phyloP scores from a whole-genome alignment of 2,888 invertebrate species.

The Linnaemya vulpina region DNA sequence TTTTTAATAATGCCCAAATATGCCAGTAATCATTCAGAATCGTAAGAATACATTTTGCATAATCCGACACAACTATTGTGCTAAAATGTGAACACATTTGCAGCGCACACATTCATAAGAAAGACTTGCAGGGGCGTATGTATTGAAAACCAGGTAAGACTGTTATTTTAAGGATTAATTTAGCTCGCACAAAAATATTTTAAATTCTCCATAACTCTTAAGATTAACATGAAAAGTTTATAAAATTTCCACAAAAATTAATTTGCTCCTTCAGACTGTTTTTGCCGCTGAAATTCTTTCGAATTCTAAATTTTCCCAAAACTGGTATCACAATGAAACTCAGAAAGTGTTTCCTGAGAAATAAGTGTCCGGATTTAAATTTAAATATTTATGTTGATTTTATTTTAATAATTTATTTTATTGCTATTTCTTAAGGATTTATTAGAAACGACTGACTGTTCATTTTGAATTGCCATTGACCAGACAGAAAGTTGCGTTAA shows the following conservation, averaged over 20 bases:
- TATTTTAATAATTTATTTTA: constrained; percentile 1
- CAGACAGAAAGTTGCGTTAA: neutral
- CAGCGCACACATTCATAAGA: neutral
- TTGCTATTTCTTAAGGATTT: neutral
- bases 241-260: too few relatives aligned
- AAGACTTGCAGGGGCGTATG: neutral
- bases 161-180: neutral
- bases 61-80: neutral
- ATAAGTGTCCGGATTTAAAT: neutral
- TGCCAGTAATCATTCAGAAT: constrained; percentile 2
- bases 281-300: too few relatives aligned
- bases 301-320: neutral
- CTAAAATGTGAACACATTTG: neutral
- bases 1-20: constrained; percentile 43
- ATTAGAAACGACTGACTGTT: neutral
- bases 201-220: too few relatives aligned
- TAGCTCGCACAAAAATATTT: neutral
- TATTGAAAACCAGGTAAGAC: neutral
- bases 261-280: too few relatives aligned
- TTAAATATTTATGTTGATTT: constrained; percentile 2
- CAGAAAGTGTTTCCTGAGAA: neutral
- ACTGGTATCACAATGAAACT: neutral
- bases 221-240: too few relatives aligned
- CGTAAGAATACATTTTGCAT: neutral
- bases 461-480: neutral